Evolutionary conservation across 2,888 invertebrate genomes (phyloP).

Genomic region (Pseudanteris insignis): DNA sequence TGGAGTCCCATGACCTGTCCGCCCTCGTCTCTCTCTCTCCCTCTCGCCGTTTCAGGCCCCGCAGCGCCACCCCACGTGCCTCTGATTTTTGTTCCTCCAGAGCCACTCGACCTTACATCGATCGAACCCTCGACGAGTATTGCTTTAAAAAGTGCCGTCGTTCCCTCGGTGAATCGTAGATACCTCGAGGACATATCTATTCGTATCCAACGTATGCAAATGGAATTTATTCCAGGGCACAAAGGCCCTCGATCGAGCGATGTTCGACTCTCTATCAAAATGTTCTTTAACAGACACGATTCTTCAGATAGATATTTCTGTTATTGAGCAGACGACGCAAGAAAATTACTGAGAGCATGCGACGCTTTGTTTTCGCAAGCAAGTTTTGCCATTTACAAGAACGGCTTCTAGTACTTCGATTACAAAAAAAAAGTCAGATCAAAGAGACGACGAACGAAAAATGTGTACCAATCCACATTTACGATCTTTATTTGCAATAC

Average conservation of each 20-base stretch:
- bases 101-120: conserved; percentile 42
- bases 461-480: no score
- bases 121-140: conserved; percentile 37
- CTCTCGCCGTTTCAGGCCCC: conserved; percentile 13
- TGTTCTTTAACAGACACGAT: conserved; percentile 43
- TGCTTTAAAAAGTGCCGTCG: conserved; percentile 42
- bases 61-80: conserved; percentile 16
- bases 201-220: conserved; percentile 50
- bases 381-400: conserved; percentile 20
- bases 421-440: no score
- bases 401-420: conserved; percentile 2
- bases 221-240: conserved; percentile 50
- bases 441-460: no score
- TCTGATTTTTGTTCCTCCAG: conserved; percentile 33
- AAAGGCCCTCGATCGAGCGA: conserved; percentile 44
- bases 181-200: conserved; percentile 47
- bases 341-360: conserved; percentile 9
- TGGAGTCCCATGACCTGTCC: conserved; percentile 41
- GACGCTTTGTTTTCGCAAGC: conserved; percentile 30
- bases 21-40: conserved; percentile 11
- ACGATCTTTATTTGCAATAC: no score
- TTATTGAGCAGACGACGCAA: conserved; percentile 20
- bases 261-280: conserved; percentile 46
- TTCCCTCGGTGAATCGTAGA: conserved; percentile 39
- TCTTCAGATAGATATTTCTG: conserved; percentile 40